Evolutionary conservation across 2,113 vertebrate genomes (phyloP), one percentile per base, ranked within the genome.

Genomic region (Rhea pennata): DNA sequence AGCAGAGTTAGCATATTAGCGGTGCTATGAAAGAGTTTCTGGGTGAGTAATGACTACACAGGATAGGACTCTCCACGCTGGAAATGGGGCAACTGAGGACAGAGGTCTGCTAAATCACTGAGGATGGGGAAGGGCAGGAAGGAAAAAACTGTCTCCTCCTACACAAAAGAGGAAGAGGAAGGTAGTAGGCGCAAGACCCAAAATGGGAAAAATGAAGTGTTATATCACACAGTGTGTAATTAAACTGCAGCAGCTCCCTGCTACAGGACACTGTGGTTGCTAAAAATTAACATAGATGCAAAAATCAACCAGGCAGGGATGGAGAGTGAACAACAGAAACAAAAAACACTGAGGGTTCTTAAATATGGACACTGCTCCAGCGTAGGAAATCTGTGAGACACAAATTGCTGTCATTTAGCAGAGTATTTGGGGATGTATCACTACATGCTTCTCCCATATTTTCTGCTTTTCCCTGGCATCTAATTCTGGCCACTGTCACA

Each of bases 221-320:
- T 89, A 91, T 91, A 87, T 84, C 56, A 42, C 3, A 5, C 39
- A 62, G 42, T 13, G 17, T 48, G 10, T 66, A 85, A 89, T 89
- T 83, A 92, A 87, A 54, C 87, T 66, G 67, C 70, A 93, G 66
- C 48, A 92, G n/a, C 70, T 95, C 51, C 50, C 80, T 93, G 50
- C 33, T 86, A n/a, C 66, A 87, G 91, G 73, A 75, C 65, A 29
- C 48, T 85, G 74, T 69, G 58, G 81, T 53, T 85, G 62, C 62
- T 79, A 79, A 85, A 91, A 91, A 23, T 23, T 82, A 42, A 76
- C 15, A 21, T 70, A 36, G 24, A 29, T 50, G 59, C 58, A 84
- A 77, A 76, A 84, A 89, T 69, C 31, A 66, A 27, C 20, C 26
- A 51, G 42, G 16, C 19, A 51, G 53, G 66, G 33, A 79, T 1